Evolutionary conservation across 2,113 vertebrate genomes (phyloP).

Genomic region (Protobothrops mucrosquamatus): DNA sequence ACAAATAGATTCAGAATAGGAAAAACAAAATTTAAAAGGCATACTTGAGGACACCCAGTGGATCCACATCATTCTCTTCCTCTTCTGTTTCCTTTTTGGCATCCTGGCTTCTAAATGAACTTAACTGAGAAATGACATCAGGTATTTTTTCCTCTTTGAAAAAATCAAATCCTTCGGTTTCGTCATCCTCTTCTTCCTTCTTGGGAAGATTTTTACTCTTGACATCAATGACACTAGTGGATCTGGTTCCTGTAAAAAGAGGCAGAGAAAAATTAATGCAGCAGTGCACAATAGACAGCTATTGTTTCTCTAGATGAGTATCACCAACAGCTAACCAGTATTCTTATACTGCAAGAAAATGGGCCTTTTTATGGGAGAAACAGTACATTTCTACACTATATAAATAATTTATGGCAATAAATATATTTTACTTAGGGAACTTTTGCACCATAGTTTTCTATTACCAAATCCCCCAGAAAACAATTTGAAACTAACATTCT

Average conservation of each 20-base stretch:
- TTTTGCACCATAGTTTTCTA: not conserved
- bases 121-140: conserved; percentile 38
- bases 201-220: conserved; percentile 57
- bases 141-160: conserved; percentile 69
- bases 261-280: not conserved
- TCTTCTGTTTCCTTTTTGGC: conserved; percentile 6
- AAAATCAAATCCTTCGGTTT: conserved; percentile 73
- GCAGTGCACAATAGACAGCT: not conserved
- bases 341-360: not conserved
- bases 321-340: not conserved
- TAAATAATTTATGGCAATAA: not conserved
- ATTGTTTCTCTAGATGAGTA: not conserved
- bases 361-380: not conserved
- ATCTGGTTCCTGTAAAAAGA: conserved; percentile 70
- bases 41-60: conserved; percentile 80
- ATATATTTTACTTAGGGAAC: not conserved
- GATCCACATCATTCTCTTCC: conserved; percentile 75
- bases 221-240: conserved; percentile 52
- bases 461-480: not conserved
- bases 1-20: not conserved
- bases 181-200: conserved; percentile 54
- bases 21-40: conserved; percentile 7
- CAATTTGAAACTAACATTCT: not conserved
- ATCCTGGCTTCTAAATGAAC: not conserved
- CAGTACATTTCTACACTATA: not conserved